These are phyloP conservation scores for Oreochromis aureus DNA, from an alignment of 2,113 vertebrate genomes.

Conservation along the genomic window DNA sequence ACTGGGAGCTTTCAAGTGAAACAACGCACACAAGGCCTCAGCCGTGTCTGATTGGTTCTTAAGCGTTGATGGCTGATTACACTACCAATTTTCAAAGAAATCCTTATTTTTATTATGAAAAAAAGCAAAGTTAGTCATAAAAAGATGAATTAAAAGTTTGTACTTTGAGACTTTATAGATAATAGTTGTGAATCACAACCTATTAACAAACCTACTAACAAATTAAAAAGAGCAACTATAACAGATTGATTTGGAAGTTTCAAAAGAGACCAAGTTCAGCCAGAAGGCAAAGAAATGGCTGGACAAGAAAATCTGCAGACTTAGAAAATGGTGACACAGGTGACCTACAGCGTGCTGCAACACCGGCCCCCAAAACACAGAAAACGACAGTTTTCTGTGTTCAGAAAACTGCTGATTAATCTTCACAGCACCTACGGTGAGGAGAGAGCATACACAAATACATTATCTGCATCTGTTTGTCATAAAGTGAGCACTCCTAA, in stretches of 20 bases:
- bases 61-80: not conserved
- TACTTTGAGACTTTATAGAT: not conserved
- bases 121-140: not conserved
- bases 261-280: not conserved
- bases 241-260: not conserved
- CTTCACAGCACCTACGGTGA: no score
- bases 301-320: not conserved
- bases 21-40: not conserved
- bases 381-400: not conserved
- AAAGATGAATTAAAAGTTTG: not conserved
- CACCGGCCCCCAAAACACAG: accelerated
- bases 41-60: not conserved
- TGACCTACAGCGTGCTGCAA: accelerated
- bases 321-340: not conserved
- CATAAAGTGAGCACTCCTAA: accelerated
- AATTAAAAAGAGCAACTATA: not conserved
- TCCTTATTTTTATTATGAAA: not conserved
- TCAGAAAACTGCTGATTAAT: not conserved
- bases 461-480: not conserved
- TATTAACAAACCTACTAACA: not conserved
- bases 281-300: not conserved
- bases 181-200: not conserved
- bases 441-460: accelerated
- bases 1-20: not conserved
- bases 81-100: accelerated